Percentiles rank a stretch among this genome's conserved stretches.
These are phyloP conservation scores for Dermatophagoides farinae DNA, from an alignment of 1,140 invertebrate species.

Conservation along the genomic window DNA sequence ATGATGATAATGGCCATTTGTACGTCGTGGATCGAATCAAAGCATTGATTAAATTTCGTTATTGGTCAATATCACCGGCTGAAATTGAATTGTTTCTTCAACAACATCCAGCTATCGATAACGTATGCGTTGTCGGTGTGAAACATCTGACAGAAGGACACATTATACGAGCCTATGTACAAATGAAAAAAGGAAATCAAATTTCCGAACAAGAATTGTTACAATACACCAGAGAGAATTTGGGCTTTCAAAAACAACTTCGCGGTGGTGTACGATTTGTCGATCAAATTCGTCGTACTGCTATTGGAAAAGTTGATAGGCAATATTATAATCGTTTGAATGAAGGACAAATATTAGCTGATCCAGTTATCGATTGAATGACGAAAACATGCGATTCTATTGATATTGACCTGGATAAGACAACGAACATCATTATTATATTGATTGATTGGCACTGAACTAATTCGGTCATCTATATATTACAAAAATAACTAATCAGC, in stretches of 20 bases:
- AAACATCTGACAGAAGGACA: not conserved
- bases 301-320: conserved; percentile 9
- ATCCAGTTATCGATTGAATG: too few relatives aligned
- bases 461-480: too few relatives aligned
- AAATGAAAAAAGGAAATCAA: not conserved
- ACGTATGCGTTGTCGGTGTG: not conserved
- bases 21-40: conserved; percentile 19
- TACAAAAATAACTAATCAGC: too few relatives aligned
- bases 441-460: too few relatives aligned
- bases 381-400: too few relatives aligned
- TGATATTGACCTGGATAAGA: too few relatives aligned
- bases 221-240: not conserved
- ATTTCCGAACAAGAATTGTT: not conserved
- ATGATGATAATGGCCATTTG: conserved; percentile 17
- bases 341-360: too few relatives aligned
- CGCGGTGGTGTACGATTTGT: conserved; percentile 9
- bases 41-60: conserved; percentile 3
- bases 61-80: not conserved
- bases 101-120: not conserved
- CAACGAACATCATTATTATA: too few relatives aligned
- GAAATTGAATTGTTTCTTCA: not conserved
- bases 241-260: conserved; percentile 7
- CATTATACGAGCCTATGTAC: not conserved
- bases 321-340: not conserved
- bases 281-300: not conserved